Evolutionary conservation across 2,113 vertebrate species (phyloP).

Genomic region (Mastomys coucha): DNA sequence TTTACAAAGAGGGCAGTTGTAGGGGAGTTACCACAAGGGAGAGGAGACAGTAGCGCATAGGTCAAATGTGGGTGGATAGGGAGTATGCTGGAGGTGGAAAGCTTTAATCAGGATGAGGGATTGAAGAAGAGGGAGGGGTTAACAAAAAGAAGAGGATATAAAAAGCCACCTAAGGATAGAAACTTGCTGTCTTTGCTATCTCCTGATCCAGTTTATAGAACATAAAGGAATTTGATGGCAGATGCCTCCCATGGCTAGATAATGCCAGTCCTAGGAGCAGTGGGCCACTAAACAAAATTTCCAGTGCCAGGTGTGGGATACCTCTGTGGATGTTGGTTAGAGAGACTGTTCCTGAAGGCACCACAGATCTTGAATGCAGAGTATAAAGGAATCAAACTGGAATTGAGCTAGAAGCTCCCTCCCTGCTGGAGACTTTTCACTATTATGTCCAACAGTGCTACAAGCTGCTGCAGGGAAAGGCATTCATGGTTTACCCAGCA

Average conservation of each 20-base stretch:
- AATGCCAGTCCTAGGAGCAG: neutral
- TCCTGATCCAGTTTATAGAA: no score
- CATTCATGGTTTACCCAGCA: neutral
- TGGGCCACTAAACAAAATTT: neutral
- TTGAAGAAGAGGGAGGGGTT: neutral
- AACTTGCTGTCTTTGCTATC: neutral
- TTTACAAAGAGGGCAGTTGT: neutral
- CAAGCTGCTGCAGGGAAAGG: neutral
- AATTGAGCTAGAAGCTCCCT: neutral
- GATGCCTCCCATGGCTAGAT: neutral
- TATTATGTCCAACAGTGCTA: neutral
- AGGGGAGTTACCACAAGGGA: neutral
- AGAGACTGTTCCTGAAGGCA: neutral
- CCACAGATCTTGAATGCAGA: neutral
- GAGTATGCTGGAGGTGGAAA: no score
- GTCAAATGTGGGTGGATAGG: neutral
- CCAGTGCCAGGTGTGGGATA: neutral
- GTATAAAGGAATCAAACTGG: neutral
- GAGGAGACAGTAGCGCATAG: neutral
- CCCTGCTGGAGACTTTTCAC: neutral
- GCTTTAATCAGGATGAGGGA: neutral
- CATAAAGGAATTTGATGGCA: neutral
- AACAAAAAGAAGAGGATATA: neutral
- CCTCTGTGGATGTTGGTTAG: neutral
- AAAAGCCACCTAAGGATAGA: neutral